Evolutionary conservation across 2,797 vertebrate genomes (phyloP), one percentile per base, ranked within the genome.

Genomic region (Rhadinocentrus ornatus): DNA sequence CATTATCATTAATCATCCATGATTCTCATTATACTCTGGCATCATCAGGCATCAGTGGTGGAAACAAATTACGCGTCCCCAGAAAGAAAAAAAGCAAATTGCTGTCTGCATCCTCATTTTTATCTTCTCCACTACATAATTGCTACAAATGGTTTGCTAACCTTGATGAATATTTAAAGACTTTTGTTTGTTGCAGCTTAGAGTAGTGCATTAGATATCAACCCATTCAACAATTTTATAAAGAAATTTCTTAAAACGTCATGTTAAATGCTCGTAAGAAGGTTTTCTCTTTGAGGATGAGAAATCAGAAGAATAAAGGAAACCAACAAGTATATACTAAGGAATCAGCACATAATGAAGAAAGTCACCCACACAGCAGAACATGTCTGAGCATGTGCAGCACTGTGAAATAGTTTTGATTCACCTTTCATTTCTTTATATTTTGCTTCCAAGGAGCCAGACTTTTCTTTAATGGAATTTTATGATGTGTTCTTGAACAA

Each of bases 161-260:
- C 77, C 77, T 80, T 78, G 53, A 79, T 81, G 71, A 86, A 88
- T 86, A 85, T 86, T 85, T 85, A 66, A 84, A 61, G 54, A 71
- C 66, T 62, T 56, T 69, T 83, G 76, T 83, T 77, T 72, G 52
- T 81, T 82, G 60, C 55, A 75, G 69, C 54, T 75, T 73, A 35
- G 58, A 81, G 26, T 27, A 22, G 35, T 46, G 61, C 34, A 69
- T 74, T 39, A 69, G 69, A 75, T 66, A 60, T 73, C 66, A 66
- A 86, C 71, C 72, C 57, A 59, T 69, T 62, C 31, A 63, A n/a
- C 32, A 55, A 41, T 8, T 66, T 73, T 66, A 56, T 27, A 5
- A 34, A 73, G 52, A 78, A 71, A 26, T 74, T 35, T 27, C 41
- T 20, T 69, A 31, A 62, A 68, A 80, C 64, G 67, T 67, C 41